Conservation (phyloP, 37 sponge, comb jelly and placozoan genomes). For the Mnemiopsis leidyi region DNA sequence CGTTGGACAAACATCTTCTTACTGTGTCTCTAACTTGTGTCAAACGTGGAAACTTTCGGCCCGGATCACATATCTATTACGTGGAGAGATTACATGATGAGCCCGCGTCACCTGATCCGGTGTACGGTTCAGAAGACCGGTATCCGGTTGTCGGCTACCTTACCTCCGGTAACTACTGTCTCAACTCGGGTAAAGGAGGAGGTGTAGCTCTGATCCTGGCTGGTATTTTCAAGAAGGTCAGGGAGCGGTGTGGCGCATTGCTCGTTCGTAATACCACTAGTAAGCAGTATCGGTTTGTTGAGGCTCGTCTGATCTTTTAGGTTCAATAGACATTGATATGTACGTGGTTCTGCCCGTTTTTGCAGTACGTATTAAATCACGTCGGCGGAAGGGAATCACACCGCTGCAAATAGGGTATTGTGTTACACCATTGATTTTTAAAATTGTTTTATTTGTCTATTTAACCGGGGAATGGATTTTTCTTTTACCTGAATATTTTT, state of each 20-base stretch:
- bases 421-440: too few species aligned
- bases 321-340: too few species aligned
- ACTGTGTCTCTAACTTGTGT: background rate
- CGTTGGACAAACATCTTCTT: background rate
- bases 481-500: too few species aligned
- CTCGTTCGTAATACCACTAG: constrained; percentile 23
- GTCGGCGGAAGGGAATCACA: too few species aligned
- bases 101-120: background rate
- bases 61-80: constrained; percentile 13
- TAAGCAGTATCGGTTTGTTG: background rate
- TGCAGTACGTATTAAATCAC: too few species aligned
- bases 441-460: too few species aligned
- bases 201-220: background rate
- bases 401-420: too few species aligned
- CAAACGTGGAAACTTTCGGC: constrained; percentile 2
- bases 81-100: background rate
- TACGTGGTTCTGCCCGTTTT: too few species aligned
- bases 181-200: background rate
- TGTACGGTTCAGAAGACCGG: background rate
- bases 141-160: background rate
- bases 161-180: constrained; percentile 33
- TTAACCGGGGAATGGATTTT: too few species aligned
- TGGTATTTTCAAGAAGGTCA: background rate
- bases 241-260: background rate
- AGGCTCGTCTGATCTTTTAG: too few species aligned